These are phyloP conservation scores for Ephialtes manifestator DNA, from an alignment of 2,888 invertebrate species.

Conservation along the genomic window DNA sequence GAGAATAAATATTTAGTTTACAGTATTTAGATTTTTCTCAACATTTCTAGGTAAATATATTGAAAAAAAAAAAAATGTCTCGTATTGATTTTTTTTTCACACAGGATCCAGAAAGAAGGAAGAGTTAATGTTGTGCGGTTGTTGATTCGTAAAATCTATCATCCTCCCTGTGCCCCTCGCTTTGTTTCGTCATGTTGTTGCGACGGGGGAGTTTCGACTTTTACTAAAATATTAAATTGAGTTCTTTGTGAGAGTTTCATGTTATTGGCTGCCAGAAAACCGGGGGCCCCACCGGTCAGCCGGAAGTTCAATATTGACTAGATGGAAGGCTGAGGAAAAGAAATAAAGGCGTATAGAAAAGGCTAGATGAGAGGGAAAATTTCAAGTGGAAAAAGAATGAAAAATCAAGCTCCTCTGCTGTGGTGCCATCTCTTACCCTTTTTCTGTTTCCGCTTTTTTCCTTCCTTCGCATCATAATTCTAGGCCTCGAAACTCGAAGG, in stretches of 20 bases:
- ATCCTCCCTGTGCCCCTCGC: too few species aligned
- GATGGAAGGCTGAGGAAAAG: conserved; percentile 11
- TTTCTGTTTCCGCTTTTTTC: background rate
- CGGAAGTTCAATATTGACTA: conserved; percentile 57
- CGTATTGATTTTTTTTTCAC: too few species aligned
- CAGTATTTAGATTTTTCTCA: too few species aligned
- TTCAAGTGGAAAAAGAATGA: conserved; percentile 57
- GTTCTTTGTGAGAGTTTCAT: conserved; percentile 60
- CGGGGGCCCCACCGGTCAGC: conserved; percentile 31
- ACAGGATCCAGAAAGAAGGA: too few species aligned
- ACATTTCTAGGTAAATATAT: too few species aligned
- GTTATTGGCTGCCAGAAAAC: conserved; percentile 36
- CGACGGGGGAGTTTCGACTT: conserved; percentile 25
- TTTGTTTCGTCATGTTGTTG: too few species aligned
- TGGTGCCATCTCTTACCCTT: conserved; percentile 35
- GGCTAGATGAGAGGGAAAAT: conserved; percentile 24
- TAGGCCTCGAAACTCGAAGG: conserved; percentile 7
- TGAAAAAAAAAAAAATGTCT: too few species aligned
- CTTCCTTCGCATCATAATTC: conserved; percentile 31
- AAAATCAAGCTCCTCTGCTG: conserved; percentile 47
- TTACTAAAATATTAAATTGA: conserved; percentile 58
- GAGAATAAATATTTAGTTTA: too few species aligned
- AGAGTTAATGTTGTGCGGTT: too few species aligned
- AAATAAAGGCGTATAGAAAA: conserved; percentile 17
- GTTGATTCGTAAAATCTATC: too few species aligned